Percentiles rank a stretch among this genome's conserved stretches.
Conservation (phyloP, 2,888 invertebrate species). For the Hydroisotoma schaefferi region DNA sequence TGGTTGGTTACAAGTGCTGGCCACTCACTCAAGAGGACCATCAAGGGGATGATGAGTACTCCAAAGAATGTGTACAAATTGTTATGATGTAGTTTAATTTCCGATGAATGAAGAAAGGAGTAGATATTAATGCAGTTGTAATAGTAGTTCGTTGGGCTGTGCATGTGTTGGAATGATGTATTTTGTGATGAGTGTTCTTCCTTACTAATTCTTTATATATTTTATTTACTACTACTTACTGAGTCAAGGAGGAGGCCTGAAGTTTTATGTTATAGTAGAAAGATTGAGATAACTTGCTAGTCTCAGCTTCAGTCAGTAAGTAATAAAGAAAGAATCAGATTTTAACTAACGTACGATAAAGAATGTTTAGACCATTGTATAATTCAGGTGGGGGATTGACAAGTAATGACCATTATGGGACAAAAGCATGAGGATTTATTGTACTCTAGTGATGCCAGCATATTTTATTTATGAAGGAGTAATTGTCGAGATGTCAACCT, state of each 20-base stretch:
- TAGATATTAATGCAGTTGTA: too few species aligned
- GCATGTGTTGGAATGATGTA: neutral
- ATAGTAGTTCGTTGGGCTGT: too few species aligned
- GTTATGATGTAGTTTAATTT: neutral
- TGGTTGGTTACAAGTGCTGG: neutral
- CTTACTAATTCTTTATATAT: too few species aligned
- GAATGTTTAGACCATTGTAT: neutral
- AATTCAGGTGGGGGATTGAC: conserved; percentile 1
- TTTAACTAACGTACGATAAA: neutral
- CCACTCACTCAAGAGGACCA: conserved; percentile 3
- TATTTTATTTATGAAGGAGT: conserved; percentile 16
- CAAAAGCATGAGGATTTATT: conserved; percentile 17
- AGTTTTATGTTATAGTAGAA: too few species aligned
- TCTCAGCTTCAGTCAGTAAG: too few species aligned
- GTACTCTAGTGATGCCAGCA: neutral
- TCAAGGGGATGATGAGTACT: neutral
- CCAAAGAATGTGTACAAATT: conserved; percentile 5
- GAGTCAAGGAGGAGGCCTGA: too few species aligned
- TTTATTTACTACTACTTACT: too few species aligned
- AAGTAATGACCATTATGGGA: conserved; percentile 18
- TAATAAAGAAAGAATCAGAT: neutral
- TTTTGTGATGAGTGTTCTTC: neutral
- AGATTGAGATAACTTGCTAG: too few species aligned
- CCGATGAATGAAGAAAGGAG: neutral
- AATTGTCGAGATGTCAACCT: conserved; percentile 13